Percentiles rank a stretch among this genome's conserved stretches.
These are phyloP conservation scores for Entelurus aequoreus DNA, from an alignment of 2,113 vertebrate species.

Conservation along the genomic window DNA sequence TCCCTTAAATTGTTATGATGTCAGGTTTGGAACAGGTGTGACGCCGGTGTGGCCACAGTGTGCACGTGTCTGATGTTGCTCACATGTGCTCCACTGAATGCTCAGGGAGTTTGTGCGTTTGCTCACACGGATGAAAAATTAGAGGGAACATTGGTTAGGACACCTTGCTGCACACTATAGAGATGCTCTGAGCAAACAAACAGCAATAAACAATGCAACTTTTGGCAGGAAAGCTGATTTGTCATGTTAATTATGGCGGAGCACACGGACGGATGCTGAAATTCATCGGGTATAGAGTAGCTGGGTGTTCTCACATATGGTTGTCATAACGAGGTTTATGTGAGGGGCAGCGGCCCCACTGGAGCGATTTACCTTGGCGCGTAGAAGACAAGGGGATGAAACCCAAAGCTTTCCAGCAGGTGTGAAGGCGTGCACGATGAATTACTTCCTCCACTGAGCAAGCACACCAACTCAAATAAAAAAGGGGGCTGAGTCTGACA, in stretches of 20 bases:
- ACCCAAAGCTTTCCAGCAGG: slow-evolving; percentile 12
- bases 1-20: too few species aligned
- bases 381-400: slow-evolving; percentile 18
- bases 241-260: background rate
- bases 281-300: slow-evolving; percentile 11
- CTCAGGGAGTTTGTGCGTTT: too few species aligned
- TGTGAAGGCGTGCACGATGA: slow-evolving; percentile 10
- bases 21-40: too few species aligned
- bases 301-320: slow-evolving; percentile 9
- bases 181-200: background rate
- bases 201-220: background rate
- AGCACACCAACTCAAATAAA: slow-evolving; percentile 9
- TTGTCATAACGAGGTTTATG: slow-evolving; percentile 23
- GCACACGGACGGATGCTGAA: background rate
- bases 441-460: slow-evolving; percentile 23
- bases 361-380: slow-evolving; percentile 22
- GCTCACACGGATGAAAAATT: too few species aligned
- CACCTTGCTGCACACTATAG: background rate
- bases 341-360: slow-evolving; percentile 6
- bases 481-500: background rate
- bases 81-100: too few species aligned
- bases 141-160: too few species aligned
- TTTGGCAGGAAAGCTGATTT: slow-evolving; percentile 7
- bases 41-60: too few species aligned
- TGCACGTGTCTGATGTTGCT: too few species aligned